Evolutionary conservation across 2,797 vertebrate genomes (phyloP).

Genomic region (Sciurus vulgaris): DNA sequence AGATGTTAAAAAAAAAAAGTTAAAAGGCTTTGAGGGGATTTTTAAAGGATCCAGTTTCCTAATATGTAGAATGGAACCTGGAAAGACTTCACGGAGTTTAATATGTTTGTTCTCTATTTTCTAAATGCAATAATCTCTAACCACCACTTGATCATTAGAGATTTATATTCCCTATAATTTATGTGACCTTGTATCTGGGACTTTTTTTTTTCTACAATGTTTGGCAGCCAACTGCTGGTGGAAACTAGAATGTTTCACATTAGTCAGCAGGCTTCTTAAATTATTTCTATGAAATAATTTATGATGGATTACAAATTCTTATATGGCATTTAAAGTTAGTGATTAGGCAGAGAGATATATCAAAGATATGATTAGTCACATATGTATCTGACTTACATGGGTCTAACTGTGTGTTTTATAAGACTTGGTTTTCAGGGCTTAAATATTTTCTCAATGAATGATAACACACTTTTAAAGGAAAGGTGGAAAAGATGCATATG

Average conservation of each 20-base stretch:
- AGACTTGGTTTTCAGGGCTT: constrained; percentile 42
- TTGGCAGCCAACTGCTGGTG: constrained; percentile 86
- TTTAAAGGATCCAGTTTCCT: constrained; percentile 31
- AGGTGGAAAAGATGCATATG: neutral
- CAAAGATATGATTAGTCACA: constrained; percentile 85
- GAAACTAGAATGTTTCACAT: constrained; percentile 90
- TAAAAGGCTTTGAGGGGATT: constrained; percentile 52
- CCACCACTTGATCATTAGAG: constrained; percentile 80
- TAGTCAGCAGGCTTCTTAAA: constrained; percentile 88
- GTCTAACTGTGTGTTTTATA: constrained; percentile 76
- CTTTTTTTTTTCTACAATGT: constrained; percentile 72
- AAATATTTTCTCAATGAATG: constrained; percentile 45
- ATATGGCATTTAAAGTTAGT: constrained; percentile 87
- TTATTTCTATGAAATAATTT: constrained; percentile 89
- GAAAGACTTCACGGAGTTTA: constrained; percentile 71
- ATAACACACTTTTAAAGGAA: constrained; percentile 25
- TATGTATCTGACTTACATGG: constrained; percentile 82
- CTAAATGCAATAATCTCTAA: constrained; percentile 84
- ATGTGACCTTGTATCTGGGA: constrained; percentile 85
- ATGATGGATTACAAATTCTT: constrained; percentile 88
- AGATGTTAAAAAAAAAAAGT: constrained; percentile 65
- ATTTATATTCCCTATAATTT: constrained; percentile 87
- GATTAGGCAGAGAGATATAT: constrained; percentile 88
- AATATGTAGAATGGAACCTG: constrained; percentile 54
- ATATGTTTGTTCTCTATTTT: constrained; percentile 83